Base-by-base conservation (phyloP, 2,888 invertebrate species). In the Noctua janthina region DNA sequence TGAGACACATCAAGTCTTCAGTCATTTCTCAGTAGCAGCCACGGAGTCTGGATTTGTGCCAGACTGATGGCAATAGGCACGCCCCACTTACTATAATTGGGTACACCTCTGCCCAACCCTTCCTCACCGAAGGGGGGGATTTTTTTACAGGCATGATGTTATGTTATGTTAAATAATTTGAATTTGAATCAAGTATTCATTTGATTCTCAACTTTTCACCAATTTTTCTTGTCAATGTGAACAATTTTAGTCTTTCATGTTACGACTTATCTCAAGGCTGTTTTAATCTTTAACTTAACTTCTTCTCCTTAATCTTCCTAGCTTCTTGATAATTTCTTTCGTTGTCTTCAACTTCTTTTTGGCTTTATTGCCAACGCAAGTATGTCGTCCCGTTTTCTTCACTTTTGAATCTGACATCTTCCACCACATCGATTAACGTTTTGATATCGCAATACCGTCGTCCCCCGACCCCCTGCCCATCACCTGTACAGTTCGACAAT, bases 401-500 rank as follows among this genome's bases (percentile, higher is more conserved):
- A 2, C 10, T 39, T 56, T n/a, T n/a, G 2, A n/a, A 5, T n/a
- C 54, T 59, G 0, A 0, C n/a, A 17, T n/a, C 64, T n/a, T 56
- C 1, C 1, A 49, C 35, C 15, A 49, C 11, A 43, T 7, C 15
- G 0, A 46, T 56, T 46, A 75, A 7, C 80, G 83, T 81, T 54
- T 78, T 2, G 1, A 69, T 13, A 81, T 75, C 86, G 80, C 49
- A 59, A 59, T 43, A 71, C 7, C 77, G 43, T 68, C 87, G 83
- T 76, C 23, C 73, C 66, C 59, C 77, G 23, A 35, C 13, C 84
- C 78, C 56, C 66, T 20, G 68, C 76, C 68, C 69, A 68, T 88
- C 91, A 90, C 90, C 89, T 89, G 90, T 82, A 83, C 91, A 84
- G 90, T 91, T 91, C 87, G 90, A 92, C 91, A 90, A 90, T 89